These are phyloP conservation scores for Sphinx pinastri DNA, from an alignment of 2,888 invertebrate genomes.

Conservation along the genomic window DNA sequence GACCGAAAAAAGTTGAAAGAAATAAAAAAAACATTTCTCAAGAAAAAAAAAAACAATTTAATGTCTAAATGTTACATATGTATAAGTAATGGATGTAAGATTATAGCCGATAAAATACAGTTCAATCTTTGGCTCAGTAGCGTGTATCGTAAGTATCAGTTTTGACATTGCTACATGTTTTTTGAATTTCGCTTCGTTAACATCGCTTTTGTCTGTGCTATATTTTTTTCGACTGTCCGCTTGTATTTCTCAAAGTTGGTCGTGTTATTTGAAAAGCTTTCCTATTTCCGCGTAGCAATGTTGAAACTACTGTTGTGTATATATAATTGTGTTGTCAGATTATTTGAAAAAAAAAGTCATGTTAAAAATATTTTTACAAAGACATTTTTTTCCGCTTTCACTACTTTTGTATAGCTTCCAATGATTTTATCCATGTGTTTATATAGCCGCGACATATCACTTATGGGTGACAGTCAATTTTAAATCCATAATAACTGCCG, in stretches of 20 bases:
- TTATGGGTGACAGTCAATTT: slow-evolving; percentile 76
- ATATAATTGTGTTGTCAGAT: slow-evolving; percentile 72
- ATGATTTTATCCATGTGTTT: background rate
- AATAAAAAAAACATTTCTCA: slow-evolving; percentile 66
- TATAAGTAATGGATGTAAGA: slow-evolving; percentile 73
- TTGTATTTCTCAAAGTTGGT: slow-evolving; percentile 79
- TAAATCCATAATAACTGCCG: slow-evolving; percentile 53
- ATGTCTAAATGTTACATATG: slow-evolving; percentile 83
- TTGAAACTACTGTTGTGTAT: slow-evolving; percentile 66
- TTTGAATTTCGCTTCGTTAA: slow-evolving; percentile 39
- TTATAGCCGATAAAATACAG: slow-evolving; percentile 63
- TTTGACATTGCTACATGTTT: slow-evolving; percentile 78
- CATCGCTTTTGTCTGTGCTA: slow-evolving; percentile 51
- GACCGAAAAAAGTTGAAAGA: slow-evolving; percentile 55
- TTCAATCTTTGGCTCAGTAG: slow-evolving; percentile 75
- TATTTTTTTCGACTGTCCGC: slow-evolving; percentile 42
- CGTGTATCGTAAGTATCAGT: slow-evolving; percentile 66
- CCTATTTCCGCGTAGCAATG: slow-evolving; percentile 71
- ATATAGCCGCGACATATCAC: slow-evolving; percentile 70
- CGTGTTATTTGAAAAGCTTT: slow-evolving; percentile 42
- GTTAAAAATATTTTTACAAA: background rate
- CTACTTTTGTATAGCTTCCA: background rate
- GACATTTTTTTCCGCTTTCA: background rate
- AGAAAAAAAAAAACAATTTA: slow-evolving; percentile 66
- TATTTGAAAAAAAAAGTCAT: slow-evolving; percentile 30